These are phyloP conservation scores for Eupithecia dodoneata DNA, from an alignment of 2,888 invertebrate species.

Conservation along the genomic window DNA sequence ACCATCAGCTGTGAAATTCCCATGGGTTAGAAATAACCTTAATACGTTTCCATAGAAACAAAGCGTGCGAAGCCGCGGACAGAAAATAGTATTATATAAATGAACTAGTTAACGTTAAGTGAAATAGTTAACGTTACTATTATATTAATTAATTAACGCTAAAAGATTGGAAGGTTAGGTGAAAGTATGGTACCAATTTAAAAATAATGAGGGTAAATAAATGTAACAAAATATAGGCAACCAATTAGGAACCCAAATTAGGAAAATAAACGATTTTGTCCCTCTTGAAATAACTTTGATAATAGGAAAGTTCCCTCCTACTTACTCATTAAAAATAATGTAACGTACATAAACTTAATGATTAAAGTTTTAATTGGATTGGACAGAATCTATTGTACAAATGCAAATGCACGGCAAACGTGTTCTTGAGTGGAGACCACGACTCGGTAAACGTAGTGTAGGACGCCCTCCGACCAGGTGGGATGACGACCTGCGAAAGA, in stretches of 20 bases:
- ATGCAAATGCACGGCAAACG: too few relatives aligned
- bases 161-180: background rate
- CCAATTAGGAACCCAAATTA: background rate
- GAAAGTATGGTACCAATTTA: background rate
- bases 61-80: too few relatives aligned
- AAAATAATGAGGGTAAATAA: background rate
- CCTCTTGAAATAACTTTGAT: background rate
- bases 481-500: too few relatives aligned
- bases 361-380: background rate
- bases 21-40: too few relatives aligned
- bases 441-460: too few relatives aligned
- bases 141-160: background rate
- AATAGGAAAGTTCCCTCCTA: background rate
- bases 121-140: background rate
- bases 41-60: too few relatives aligned
- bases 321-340: background rate
- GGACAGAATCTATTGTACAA: background rate
- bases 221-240: background rate
- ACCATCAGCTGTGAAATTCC: too few relatives aligned
- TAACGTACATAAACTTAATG: background rate
- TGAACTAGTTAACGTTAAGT: background rate
- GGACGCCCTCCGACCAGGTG: too few relatives aligned
- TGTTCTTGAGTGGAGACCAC: too few relatives aligned
- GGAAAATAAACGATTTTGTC: background rate
- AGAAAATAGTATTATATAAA: too few relatives aligned